Evolutionary conservation across 2,888 invertebrate species (phyloP).

Genomic region (Brachypalpus laphriformis): DNA sequence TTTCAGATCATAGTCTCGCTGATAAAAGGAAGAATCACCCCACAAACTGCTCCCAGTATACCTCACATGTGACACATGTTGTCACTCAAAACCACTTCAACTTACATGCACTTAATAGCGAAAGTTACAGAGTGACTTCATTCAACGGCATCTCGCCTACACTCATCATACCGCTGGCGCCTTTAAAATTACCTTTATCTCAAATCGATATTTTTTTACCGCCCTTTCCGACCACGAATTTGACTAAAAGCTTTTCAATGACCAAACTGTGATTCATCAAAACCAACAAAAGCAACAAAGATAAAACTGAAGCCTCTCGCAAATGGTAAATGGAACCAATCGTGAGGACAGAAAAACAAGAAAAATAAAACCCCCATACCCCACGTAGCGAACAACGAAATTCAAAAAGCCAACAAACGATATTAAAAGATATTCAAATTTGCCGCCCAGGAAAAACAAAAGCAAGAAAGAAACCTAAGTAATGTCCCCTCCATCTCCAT

Average conservation of each 20-base stretch:
- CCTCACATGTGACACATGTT: too few species aligned
- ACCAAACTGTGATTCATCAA: neutral
- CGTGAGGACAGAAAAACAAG: slow-evolving; percentile 39
- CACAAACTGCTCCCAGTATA: too few species aligned
- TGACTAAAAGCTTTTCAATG: slow-evolving; percentile 35
- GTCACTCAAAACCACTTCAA: too few species aligned
- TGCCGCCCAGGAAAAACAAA: slow-evolving; percentile 38
- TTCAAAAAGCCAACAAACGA: slow-evolving; percentile 16
- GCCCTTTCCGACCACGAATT: neutral
- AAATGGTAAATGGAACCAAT: slow-evolving; percentile 45
- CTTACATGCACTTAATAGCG: too few species aligned
- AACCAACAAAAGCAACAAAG: slow-evolving; percentile 9
- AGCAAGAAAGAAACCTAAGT: slow-evolving; percentile 6
- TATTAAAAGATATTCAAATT: slow-evolving; percentile 67
- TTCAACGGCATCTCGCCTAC: too few species aligned
- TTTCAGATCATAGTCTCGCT: too few species aligned
- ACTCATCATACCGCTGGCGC: neutral
- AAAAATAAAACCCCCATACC: slow-evolving; percentile 16
- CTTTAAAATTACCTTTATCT: neutral
- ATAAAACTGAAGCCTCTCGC: slow-evolving; percentile 8
- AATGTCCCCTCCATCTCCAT: slow-evolving; percentile 2
- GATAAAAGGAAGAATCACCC: too few species aligned
- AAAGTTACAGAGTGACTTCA: too few species aligned
- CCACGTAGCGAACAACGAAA: slow-evolving; percentile 49
- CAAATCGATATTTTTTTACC: neutral